Base-by-base conservation (phyloP, 2,797 vertebrate genomes). In the Chiloscyllium punctatum region DNA sequence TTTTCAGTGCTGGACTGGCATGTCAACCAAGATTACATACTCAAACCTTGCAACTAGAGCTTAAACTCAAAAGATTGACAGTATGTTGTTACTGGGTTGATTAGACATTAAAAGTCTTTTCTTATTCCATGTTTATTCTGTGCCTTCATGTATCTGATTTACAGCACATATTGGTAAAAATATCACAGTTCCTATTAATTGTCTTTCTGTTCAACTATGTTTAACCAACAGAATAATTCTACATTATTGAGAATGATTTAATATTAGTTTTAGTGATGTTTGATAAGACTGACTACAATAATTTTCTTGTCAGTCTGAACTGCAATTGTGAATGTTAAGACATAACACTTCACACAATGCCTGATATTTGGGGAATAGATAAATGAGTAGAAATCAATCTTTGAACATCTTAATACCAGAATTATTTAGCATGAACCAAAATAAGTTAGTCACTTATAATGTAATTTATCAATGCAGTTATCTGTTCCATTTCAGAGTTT, bases 251-350 rank as follows among this genome's bases (percentile, higher is more conserved):
- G 90, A 92, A 42, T 69, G 69, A 69, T 69, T 42, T 69, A 69
- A 92, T 42, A 42, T 92, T 92, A 92, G 66, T 68, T 69, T 69
- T 69, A 37, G 21, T 25, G 21, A 42, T 42, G 16, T 69, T 92
- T 69, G 90, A 92, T 92, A 42, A 25, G 90, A 69, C 66, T 66
- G n/a, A 92, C 90, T 92, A 37, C 25, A 74, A 74, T 94, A 74
- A 94, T 94, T 94, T 74, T 16, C 4, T 27, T 94, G 94, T 74
- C 92, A 25, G 18, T 71, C 87, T 90, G 27, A 30, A 33, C 23
- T 72, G 42, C 11, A 74, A 51, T 68, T 74, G 69, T 74, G 68
- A 94, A 90, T 30, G 27, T 16, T 90, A 33, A 51, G 11, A 42
- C 18, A 30, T 71, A 30, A 74, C 72, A 94, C 23, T 25, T 74